Base-by-base conservation (phyloP, 2,113 vertebrate genomes). In the Paramisgurnus dabryanus region DNA sequence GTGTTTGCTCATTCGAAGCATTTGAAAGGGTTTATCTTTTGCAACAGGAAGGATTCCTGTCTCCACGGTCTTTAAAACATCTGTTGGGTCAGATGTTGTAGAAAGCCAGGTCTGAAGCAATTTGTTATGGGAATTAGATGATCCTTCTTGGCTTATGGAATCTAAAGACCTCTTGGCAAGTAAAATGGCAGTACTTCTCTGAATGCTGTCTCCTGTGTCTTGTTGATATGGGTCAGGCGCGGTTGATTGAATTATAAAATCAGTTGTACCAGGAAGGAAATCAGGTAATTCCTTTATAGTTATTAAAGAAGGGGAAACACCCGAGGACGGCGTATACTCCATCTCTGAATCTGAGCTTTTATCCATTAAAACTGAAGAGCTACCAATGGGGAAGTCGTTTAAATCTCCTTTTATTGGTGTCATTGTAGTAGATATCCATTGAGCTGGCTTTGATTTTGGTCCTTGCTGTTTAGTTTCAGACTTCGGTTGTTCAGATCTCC, bases 141-240 rank as follows among this genome's bases (percentile, higher is more conserved):
- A 49, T 12, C 39, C 65, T 72, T 76, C 45, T 67, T 80, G 74
- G 39, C 27, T 40, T 47, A 50, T 85, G 12, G 18, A 76, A 67
- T 79, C 78, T 68, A 85, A 71, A 58, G 84, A 84, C 75, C 84
- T 85, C 74, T 86, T 86, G 74, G 81, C 67, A 53, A 79, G 67
- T 45, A 69, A 39, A 55, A 75, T 47, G 10, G 47, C 65, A 18
- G 81, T 80, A 40, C 71, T 82, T 39, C 78, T 80, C 7, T 67
- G 41, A 6, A 70, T 71, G 43, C 5, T 66, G n/a, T 75, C 60
- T 17, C 73, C 49, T 47, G 22, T 39, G 43, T 1, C 55, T 68
- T 47, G 57, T 27, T 70, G 47, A 75, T 67, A 43, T 2, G 50
- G 53, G 7, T 22, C 67, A 67, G 67, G 67, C 43, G 43, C 39